Evolutionary conservation across 2,797 vertebrate genomes (phyloP).

Genomic region (Poeciliopsis turneri): DNA sequence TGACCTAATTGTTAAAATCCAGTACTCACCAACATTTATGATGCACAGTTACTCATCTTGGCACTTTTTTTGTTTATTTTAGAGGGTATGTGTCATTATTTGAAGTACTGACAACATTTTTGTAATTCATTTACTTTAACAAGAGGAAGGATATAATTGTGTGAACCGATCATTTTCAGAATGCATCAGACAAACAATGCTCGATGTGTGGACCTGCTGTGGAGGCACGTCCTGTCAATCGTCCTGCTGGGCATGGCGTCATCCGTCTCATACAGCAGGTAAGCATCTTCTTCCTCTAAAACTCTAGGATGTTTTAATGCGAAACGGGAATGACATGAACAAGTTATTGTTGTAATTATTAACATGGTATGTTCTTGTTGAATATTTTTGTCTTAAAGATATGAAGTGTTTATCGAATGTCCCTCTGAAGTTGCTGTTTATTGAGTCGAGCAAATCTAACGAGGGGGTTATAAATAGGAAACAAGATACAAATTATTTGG

Average conservation of each 20-base stretch:
- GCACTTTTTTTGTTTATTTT: background rate
- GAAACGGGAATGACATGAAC: background rate
- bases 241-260: constrained; percentile 89
- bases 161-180: constrained; percentile 75
- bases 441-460: background rate
- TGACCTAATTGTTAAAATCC: background rate
- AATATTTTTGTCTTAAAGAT: background rate
- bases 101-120: background rate
- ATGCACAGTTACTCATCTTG: background rate
- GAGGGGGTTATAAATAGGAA: background rate
- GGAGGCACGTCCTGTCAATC: constrained; percentile 95
- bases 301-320: background rate
- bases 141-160: background rate
- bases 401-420: background rate
- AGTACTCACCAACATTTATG: background rate
- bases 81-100: background rate
- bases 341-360: background rate
- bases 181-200: constrained; percentile 99
- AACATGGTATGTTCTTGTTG: background rate
- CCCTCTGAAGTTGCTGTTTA: background rate
- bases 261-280: constrained; percentile 98
- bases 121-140: constrained; percentile 1
- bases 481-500: background rate
- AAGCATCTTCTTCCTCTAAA: constrained; percentile 17
- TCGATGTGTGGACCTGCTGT: constrained; percentile 95